Conservation (phyloP, 2,888 invertebrate genomes). For the Chaetogeoica ovagalla region DNA sequence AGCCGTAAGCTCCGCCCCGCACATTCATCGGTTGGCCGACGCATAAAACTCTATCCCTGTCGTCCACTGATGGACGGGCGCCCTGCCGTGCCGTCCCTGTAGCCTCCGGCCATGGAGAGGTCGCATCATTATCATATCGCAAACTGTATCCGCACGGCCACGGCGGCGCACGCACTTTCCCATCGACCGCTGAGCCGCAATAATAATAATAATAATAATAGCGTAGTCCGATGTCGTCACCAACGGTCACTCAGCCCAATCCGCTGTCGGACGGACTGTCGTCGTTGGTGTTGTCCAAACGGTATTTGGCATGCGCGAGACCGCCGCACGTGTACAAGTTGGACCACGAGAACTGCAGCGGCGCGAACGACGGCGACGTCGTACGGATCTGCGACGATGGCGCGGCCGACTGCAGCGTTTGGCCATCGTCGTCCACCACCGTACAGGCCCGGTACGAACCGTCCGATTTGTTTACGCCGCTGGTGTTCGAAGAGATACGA, state of each 20-base stretch:
- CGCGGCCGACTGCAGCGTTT: not conserved
- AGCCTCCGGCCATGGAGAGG: not conserved
- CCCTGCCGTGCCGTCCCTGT: not conserved
- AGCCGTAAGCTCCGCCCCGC: slow-evolving; percentile 34
- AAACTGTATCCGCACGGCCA: not conserved
- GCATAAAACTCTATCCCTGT: slow-evolving; percentile 14
- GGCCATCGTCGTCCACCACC: not conserved
- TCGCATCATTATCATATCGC: no score
- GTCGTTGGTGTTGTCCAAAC: slow-evolving; percentile 46
- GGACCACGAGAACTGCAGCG: slow-evolving; percentile 18
- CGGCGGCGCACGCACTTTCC: slow-evolving; percentile 26
- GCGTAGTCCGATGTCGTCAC: slow-evolving; percentile 30
- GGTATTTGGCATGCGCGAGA: slow-evolving; percentile 24
- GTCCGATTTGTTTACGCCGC: slow-evolving; percentile 47
- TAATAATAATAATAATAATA: no score
- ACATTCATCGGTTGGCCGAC: slow-evolving; percentile 29
- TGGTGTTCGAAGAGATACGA: slow-evolving; percentile 37
- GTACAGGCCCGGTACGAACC: slow-evolving; percentile 42
- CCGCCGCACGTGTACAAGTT: slow-evolving; percentile 40
- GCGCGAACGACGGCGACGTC: no score
- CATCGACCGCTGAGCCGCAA: slow-evolving; percentile 5
- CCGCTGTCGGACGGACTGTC: slow-evolving; percentile 43
- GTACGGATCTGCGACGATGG: not conserved
- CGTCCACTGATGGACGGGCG: slow-evolving; percentile 20
- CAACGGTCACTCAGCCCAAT: slow-evolving; percentile 34